These are phyloP conservation scores for Odontesthes bonariensis DNA, from an alignment of 2,113 vertebrate species.

Conservation along the genomic window DNA sequence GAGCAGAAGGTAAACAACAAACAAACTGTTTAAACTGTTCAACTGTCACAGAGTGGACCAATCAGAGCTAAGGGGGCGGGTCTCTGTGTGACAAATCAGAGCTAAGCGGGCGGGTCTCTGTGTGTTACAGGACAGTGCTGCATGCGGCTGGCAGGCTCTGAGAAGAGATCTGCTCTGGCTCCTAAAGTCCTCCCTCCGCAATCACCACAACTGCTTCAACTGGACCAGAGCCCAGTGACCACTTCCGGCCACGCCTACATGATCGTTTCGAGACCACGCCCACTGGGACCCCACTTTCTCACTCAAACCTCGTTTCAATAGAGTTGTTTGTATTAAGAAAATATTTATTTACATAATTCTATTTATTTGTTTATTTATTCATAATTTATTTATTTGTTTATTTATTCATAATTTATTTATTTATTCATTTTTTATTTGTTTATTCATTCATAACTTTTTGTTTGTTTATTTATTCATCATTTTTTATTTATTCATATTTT, in stretches of 20 bases:
- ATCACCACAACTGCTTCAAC: conserved; percentile 26
- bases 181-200: conserved; percentile 3
- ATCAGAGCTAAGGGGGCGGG: conserved; percentile 5
- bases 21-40: not conserved
- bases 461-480: not conserved
- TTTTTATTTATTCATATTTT: no score
- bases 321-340: not conserved
- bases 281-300: no score
- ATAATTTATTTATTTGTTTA: no score
- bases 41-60: not conserved
- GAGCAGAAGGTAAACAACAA: conserved; percentile 50
- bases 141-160: conserved; percentile 61
- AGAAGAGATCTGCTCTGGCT: conserved; percentile 45
- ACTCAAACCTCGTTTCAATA: no score
- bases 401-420: no score
- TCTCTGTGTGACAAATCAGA: conserved; percentile 13
- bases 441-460: not conserved
- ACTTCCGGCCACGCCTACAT: not conserved
- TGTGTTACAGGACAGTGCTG: conserved; percentile 43
- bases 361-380: conserved; percentile 37
- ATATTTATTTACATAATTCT: conserved; percentile 4
- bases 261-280: not conserved
- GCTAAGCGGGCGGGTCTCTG: conserved; percentile 3
- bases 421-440: no score
- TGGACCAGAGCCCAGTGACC: conserved; percentile 3